Conservation (phyloP, 2,113 vertebrate species). For the Nycticryphes semicollaris region DNA sequence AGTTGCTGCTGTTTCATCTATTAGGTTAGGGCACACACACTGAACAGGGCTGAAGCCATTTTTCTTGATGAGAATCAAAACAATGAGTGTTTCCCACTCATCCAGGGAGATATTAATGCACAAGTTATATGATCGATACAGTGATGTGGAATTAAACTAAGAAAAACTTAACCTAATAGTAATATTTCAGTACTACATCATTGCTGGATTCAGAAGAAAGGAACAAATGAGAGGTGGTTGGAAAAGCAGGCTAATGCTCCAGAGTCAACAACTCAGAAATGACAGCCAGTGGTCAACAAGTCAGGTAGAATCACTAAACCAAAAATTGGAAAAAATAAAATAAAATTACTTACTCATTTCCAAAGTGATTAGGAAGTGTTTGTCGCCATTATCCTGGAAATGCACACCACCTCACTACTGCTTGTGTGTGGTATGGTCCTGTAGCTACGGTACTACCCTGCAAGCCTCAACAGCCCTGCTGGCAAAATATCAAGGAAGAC, state of each 20-base stretch:
- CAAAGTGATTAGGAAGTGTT: neutral
- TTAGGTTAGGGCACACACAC: neutral
- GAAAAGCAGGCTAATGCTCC: neutral
- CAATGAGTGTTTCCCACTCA: neutral
- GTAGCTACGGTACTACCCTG: neutral
- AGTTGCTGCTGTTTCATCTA: neutral
- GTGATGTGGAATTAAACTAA: neutral
- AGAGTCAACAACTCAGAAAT: neutral
- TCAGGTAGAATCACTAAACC: neutral
- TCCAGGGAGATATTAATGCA: neutral
- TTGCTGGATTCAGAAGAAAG: neutral
- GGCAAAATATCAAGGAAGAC: neutral
- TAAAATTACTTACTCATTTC: neutral
- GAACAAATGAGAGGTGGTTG: neutral
- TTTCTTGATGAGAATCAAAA: neutral
- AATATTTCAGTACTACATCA: neutral
- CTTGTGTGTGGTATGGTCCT: neutral
- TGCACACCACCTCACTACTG: neutral
- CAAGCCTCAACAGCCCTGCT: neutral
- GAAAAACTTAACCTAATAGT: neutral
- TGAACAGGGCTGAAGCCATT: neutral
- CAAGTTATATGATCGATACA: neutral
- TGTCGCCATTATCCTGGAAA: neutral
- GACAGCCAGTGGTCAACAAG: neutral
- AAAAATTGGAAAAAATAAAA: neutral